Conservation (phyloP, 1,140 invertebrate species). For the Akabosia matsudoensis region DNA sequence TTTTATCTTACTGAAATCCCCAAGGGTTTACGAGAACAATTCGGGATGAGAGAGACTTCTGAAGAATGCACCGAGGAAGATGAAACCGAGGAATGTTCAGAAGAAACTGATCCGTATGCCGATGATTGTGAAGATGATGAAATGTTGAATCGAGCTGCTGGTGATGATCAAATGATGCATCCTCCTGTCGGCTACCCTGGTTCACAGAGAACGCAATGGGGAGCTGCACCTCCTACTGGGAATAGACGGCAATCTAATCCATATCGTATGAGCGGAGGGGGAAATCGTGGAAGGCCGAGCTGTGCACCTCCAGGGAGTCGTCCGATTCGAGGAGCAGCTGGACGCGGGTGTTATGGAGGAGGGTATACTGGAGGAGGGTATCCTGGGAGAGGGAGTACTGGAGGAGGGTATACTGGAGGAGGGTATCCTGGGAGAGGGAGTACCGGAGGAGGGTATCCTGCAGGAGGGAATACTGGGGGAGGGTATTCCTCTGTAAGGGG, state of each 20-base stretch:
- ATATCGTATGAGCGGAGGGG: too few relatives aligned
- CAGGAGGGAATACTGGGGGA: not conserved
- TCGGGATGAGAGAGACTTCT: not conserved
- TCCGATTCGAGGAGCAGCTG: too few relatives aligned
- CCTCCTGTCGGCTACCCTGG: conserved; percentile 34
- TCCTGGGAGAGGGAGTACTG: not conserved
- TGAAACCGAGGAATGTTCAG: not conserved
- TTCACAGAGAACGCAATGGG: conserved; percentile 5
- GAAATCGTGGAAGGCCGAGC: too few relatives aligned
- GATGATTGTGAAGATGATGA: not conserved
- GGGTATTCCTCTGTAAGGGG: not conserved
- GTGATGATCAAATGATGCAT: conserved; percentile 18
- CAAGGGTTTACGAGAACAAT: conserved; percentile 1
- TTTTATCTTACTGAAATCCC: conserved; percentile 32
- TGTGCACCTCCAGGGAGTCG: too few relatives aligned
- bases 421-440: not conserved
- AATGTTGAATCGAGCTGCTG: conserved; percentile 12
- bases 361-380: not conserved
- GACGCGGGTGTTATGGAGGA: not conserved
- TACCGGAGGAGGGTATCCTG: not conserved
- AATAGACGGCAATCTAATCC: not conserved
- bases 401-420: not conserved
- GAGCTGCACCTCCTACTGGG: not conserved
- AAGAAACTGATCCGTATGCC: not conserved
- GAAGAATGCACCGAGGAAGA: conserved; percentile 11